Conservation (phyloP, 1,140 invertebrate species). For the Aphidius gifuensis region DNA sequence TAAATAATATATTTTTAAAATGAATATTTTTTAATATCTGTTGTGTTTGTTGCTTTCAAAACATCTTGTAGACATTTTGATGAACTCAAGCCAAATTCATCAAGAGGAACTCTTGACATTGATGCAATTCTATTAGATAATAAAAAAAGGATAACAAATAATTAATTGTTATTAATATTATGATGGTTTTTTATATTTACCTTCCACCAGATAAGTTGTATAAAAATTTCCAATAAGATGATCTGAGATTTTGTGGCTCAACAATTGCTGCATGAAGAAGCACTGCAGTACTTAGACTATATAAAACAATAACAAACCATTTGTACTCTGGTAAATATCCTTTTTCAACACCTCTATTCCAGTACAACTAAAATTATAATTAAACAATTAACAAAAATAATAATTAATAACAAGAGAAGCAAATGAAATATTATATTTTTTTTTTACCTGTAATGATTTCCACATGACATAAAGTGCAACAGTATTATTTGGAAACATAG, state of each 20-base stretch:
- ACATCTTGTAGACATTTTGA: conserved; percentile 50
- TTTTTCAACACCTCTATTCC: conserved; percentile 59
- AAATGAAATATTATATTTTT: conserved; percentile 5
- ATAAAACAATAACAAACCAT: conserved; percentile 67
- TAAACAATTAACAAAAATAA: not conserved
- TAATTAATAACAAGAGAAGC: not conserved
- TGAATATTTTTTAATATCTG: conserved; percentile 35
- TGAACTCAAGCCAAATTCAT: conserved; percentile 59
- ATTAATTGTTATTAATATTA: conserved; percentile 8
- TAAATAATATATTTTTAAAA: conserved; percentile 33
- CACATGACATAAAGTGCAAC: conserved; percentile 70
- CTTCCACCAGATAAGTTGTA: conserved; percentile 71
- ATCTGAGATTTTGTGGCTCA: conserved; percentile 73
- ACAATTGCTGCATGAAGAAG: conserved; percentile 78
- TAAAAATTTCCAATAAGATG: conserved; percentile 84
- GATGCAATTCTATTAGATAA: conserved; percentile 53
- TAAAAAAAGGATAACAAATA: conserved; percentile 13
- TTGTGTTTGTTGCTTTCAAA: conserved; percentile 45
- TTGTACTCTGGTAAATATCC: conserved; percentile 61
- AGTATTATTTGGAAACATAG: conserved; percentile 65
- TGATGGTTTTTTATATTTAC: conserved; percentile 44
- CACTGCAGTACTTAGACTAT: conserved; percentile 74
- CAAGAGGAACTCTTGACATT: conserved; percentile 59
- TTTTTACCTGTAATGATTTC: conserved; percentile 65
- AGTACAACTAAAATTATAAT: conserved; percentile 57